Evolutionary conservation across 2,797 vertebrate genomes (phyloP), one percentile per base, ranked within the genome.

Genomic region (Staurois parvus): DNA sequence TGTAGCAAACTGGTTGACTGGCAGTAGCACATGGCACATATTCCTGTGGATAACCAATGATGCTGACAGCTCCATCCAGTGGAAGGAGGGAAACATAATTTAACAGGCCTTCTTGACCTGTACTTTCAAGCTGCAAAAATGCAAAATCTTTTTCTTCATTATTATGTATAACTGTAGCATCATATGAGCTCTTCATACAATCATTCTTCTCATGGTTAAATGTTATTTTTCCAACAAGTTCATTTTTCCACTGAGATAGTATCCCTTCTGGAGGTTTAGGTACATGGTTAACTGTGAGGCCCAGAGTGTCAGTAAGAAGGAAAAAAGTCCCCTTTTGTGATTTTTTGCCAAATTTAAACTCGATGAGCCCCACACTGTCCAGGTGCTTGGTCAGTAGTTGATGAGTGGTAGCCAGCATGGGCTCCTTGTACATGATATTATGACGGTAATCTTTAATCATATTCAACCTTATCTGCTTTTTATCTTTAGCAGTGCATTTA

Each of bases 141-240:
- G 59, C 72, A 11, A 19, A 67, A 45, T 83, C 81, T 0, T 45
- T 28, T 1, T 13, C 6, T 28, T 66, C 3, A 15, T 66, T 29
- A 26, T 66, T 4, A 26, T 5, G 12, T 29, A 2, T 15, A 66
- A 66, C 2, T n/a, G n/a, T n/a, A n/a, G n/a, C n/a, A n/a, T n/a
- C n/a, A n/a, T n/a, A n/a, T n/a, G n/a, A n/a, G n/a, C n/a, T n/a
- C n/a, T n/a, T n/a, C n/a, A n/a, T n/a, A n/a, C n/a, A n/a, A n/a
- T n/a, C n/a, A n/a, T n/a, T n/a, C n/a, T 3, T 83, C n/a, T 75
- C 59, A 26, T 83, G 75, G 19, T 75, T 83, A 26, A 83, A 83
- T 24, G 17, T 32, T 11, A 83, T 5, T 28, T 10, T 0, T 15
- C 24, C 24, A 40, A 13, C 1, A 0, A 26, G 12, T 0, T 64